phyloP scores from a whole-genome alignment of 2,888 invertebrate species.

The Drepana falcataria region DNA sequence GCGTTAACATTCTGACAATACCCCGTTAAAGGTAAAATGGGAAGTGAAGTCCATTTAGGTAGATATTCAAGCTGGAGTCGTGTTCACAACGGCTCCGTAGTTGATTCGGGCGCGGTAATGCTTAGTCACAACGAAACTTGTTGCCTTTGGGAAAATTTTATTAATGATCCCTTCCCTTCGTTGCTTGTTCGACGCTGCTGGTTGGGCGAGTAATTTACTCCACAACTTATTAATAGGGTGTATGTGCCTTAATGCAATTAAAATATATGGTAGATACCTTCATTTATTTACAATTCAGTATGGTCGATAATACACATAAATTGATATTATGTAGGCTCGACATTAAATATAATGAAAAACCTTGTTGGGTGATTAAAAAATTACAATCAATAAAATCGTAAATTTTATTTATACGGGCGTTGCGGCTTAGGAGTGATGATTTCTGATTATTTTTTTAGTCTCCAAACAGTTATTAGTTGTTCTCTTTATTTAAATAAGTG shows the following conservation, averaged over 20 bases:
- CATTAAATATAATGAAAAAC: too few relatives aligned
- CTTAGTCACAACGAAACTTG: constrained; percentile 55
- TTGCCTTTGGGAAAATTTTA: constrained; percentile 55
- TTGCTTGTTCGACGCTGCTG: constrained; percentile 18
- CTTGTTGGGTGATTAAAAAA: too few relatives aligned
- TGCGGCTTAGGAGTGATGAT: too few relatives aligned
- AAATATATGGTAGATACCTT: too few relatives aligned
- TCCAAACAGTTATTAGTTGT: too few relatives aligned
- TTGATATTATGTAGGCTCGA: too few relatives aligned
- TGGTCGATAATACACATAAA: too few relatives aligned
- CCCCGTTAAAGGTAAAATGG: constrained; percentile 56
- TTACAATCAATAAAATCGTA: too few relatives aligned
- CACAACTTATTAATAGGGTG: constrained; percentile 32
- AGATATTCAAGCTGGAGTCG: constrained; percentile 30
- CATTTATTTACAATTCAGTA: too few relatives aligned
- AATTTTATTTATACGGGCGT: too few relatives aligned
- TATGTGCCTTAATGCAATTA: background rate
- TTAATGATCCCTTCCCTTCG: constrained; percentile 37
- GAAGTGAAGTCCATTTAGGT: constrained; percentile 47
- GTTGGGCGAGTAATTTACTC: constrained; percentile 38
- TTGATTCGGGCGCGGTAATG: constrained; percentile 27
- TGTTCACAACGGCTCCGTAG: constrained; percentile 16
- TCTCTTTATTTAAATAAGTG: too few relatives aligned
- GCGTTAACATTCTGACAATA: constrained; percentile 68
- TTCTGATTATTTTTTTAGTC: too few relatives aligned